Base-by-base conservation (phyloP, 1,140 invertebrate genomes). In the Solenopsis invicta region DNA sequence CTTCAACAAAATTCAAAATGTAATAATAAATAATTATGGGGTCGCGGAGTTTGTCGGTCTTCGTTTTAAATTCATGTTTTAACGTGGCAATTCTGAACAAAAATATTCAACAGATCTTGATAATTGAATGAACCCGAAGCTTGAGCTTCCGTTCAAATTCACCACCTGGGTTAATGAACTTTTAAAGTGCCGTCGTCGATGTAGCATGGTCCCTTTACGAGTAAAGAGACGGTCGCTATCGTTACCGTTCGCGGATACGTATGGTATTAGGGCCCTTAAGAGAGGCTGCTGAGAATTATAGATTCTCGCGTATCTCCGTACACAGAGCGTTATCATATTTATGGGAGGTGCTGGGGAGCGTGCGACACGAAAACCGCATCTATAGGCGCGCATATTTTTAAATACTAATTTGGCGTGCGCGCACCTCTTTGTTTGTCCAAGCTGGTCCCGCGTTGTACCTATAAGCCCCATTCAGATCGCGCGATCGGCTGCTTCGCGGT, bases 321-420 rank as follows among this genome's bases (percentile, higher is more conserved):
- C 90, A 90, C 41, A 90, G 89, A 62, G 66, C 78, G 88, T 93
- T 93, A 93, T 93, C 93, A 93, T 93, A 93, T 93, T 93, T 93
- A 93, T 93, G 92, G 92, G 89, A 87, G 91, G 78, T 87, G 85
- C 84, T 88, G 88, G 21, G 72, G 87, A 93, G 87, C 88, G 88
- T 86, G 91, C 93, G 89, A 93, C 93, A 93, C 91, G 93, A 88
- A 93, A 93, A 93, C 90, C 85, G 91, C 93, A 93, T 93, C 92
- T 89, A 87, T 93, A 87, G 87, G 86, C 89, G 29, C 50, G 93
- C 92, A 93, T 93, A 93, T 93, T 93, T 93, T 93, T 93, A 93
- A 93, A 93, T 93, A 93, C 92, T 89, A 93, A 93, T 92, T 93
- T 85, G 66, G 24, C 56, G 66, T 50, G 69, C 56, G 71, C 37